Evolutionary conservation across 2,888 invertebrate species (phyloP), one percentile per base, ranked within the genome.

Genomic region (Dione juno): DNA sequence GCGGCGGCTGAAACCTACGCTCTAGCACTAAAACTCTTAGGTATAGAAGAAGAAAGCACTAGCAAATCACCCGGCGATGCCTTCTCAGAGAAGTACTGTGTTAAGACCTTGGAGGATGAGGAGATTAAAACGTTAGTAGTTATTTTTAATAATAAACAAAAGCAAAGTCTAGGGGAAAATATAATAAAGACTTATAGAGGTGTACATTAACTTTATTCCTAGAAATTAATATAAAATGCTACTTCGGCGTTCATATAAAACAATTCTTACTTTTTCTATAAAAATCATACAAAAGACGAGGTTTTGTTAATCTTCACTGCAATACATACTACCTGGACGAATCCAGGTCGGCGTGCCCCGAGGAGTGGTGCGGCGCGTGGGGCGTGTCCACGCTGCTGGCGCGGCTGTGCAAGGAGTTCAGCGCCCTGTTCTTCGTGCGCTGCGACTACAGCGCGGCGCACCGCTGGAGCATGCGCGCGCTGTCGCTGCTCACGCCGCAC

Each of bases 401-500:
- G 77, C 95, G 96, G 66, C 94, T 97, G 53, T 97, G 96, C 88
- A 95, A 96, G 77, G 97, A 97, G 91, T 96, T 97, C 88, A 97
- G 97, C 79, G 94, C 95, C 77, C 94, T 97, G 81, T 96, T 95
- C 92, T 98, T 97, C 91, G 95, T 96, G 82, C 95, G 96, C 82
- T 97, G 97, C 89, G 97, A 97, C 94, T 98, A 97, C 90, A 95
- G 96, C 86, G 96, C 96, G 85, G 94, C 94, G 79, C 96, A 96
- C 86, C 94, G 94, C 75, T 98, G 97, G 96, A 96, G 77, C 72
- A 77, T 79, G 76, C 94, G 95, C 81, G 97, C 98, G 52, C 92
- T 98, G 76, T 89, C 93, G 63, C 94, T 96, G 80, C 90, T 98
- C 66, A 94, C 93, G 21, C 90, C 94, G 40, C 91, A 93, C 77